Percentiles rank a stretch among this genome's conserved stretches.
phyloP scores from a whole-genome alignment of 1,140 invertebrate species.

The Halictus rubicundus region DNA sequence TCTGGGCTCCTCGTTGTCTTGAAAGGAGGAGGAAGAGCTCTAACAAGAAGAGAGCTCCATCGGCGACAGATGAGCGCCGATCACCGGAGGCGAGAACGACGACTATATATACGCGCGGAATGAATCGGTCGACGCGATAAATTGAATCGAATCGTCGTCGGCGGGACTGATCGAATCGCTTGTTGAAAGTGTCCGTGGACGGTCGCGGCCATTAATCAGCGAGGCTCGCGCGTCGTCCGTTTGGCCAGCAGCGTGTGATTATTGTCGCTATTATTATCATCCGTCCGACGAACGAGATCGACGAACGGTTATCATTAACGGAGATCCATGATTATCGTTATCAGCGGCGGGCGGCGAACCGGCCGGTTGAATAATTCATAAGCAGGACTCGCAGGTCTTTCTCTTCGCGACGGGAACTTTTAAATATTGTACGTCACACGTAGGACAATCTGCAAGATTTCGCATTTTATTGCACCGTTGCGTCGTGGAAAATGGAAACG shows the following conservation, averaged over 20 bases:
- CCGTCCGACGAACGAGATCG: constrained; percentile 42
- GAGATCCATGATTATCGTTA: constrained; percentile 59
- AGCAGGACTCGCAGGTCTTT: constrained; percentile 14
- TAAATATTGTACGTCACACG: too few species aligned
- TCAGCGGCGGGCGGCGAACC: constrained; percentile 33
- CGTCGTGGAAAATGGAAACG: not conserved
- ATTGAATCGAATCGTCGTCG: not conserved
- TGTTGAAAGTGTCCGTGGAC: not conserved
- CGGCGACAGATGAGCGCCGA: not conserved
- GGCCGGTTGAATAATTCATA: constrained; percentile 61
- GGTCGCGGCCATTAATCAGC: constrained; percentile 1
- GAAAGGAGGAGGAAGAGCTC: not conserved
- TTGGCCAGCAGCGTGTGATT: constrained; percentile 9
- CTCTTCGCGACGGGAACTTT: too few species aligned
- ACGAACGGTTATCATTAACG: constrained; percentile 55
- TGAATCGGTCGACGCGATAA: constrained; percentile 3
- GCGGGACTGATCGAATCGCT: not conserved
- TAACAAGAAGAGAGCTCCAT: not conserved
- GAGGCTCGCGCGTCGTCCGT: not conserved
- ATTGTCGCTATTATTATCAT: constrained; percentile 47
- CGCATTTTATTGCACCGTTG: too few species aligned
- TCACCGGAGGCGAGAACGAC: not conserved
- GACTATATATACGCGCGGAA: not conserved
- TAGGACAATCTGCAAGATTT: too few species aligned
- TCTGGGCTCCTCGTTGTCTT: constrained; percentile 34